A percentile compares a stretch with the other conserved stretches of the same genome.
These are phyloP conservation scores for Pipistrellus pygmaeus DNA, from an alignment of 2,797 vertebrate species.

Conservation along the genomic window DNA sequence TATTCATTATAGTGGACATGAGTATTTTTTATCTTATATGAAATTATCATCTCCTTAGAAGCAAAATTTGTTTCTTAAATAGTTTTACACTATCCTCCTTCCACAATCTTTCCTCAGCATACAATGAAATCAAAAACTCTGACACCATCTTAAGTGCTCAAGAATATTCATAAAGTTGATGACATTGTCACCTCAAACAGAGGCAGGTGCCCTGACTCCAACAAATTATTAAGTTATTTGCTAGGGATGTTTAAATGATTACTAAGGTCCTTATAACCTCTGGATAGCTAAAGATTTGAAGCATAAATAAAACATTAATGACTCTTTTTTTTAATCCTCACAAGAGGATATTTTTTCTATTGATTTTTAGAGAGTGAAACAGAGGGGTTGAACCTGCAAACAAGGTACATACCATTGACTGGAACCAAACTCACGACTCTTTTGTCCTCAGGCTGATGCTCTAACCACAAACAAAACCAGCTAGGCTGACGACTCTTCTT, in stretches of 20 bases:
- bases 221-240: slow-evolving; percentile 10
- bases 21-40: background rate
- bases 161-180: slow-evolving; percentile 15
- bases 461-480: no score
- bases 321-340: background rate
- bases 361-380: no score
- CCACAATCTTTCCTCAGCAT: background rate
- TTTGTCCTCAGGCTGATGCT: no score
- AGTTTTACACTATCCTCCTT: background rate
- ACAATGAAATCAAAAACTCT: background rate
- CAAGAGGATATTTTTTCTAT: no score
- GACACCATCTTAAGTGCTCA: background rate
- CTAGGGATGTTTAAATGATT: background rate
- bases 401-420: no score
- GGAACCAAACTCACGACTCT: no score
- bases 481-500: no score
- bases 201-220: background rate
- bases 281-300: slow-evolving; percentile 17
- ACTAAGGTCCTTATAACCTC: background rate
- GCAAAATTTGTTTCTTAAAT: background rate
- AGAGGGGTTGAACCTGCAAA: no score
- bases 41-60: slow-evolving; percentile 40
- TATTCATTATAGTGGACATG: background rate
- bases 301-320: slow-evolving; percentile 18
- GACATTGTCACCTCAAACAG: background rate